Evolutionary conservation across 2,888 invertebrate species (phyloP).

Genomic region (Sminthurides aquaticus): DNA sequence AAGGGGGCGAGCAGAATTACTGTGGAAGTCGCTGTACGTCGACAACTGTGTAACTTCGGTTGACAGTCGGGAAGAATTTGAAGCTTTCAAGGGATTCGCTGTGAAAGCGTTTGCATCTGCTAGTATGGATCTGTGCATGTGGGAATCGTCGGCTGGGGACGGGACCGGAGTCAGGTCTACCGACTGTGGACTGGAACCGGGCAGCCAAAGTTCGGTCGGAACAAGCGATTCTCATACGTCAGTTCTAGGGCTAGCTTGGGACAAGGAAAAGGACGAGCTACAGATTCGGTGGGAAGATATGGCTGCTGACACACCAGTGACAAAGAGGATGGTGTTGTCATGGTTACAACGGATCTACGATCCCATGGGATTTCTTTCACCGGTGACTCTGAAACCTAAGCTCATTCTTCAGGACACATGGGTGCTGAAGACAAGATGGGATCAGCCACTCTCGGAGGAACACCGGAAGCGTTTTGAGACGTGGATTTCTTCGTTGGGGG

Average conservation of each 20-base stretch:
- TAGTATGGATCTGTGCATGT: constrained; percentile 38
- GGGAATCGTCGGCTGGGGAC: constrained; percentile 28
- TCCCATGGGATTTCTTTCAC: constrained; percentile 13
- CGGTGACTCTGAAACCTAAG: constrained; percentile 12
- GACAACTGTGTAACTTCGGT: constrained; percentile 17
- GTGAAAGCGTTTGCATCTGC: constrained; percentile 30
- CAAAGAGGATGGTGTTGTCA: constrained; percentile 15
- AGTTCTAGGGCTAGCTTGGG: constrained; percentile 23
- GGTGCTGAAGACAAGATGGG: constrained; percentile 24
- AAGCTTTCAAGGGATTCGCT: constrained; percentile 2
- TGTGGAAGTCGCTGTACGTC: constrained; percentile 18
- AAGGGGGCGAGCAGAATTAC: not conserved
- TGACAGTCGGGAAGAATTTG: not conserved
- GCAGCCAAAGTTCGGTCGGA: no score
- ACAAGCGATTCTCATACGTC: no score
- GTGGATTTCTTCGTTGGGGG: constrained; percentile 31
- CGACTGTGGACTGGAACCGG: no score
- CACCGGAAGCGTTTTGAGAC: constrained; percentile 22
- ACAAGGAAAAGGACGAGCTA: constrained; percentile 11
- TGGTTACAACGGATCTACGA: constrained; percentile 13
- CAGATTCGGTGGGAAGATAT: no score
- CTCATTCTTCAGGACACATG: constrained; percentile 30
- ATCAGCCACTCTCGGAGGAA: constrained; percentile 19
- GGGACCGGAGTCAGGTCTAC: not conserved
- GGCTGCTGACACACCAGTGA: no score